These are phyloP conservation scores for Abscondita cerata DNA, from an alignment of 2,888 invertebrate species.

Conservation along the genomic window DNA sequence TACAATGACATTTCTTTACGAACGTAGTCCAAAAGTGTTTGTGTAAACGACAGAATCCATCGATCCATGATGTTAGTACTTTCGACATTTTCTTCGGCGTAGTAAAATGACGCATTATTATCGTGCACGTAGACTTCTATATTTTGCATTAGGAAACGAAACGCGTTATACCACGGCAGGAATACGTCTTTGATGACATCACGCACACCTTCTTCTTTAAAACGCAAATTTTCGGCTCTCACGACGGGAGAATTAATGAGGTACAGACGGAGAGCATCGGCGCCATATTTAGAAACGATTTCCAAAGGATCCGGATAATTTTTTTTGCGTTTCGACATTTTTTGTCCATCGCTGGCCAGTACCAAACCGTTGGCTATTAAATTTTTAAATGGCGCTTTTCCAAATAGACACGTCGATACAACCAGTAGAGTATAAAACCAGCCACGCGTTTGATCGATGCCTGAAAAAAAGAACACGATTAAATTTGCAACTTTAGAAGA, in stretches of 20 bases:
- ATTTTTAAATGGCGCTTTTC: conserved; percentile 97
- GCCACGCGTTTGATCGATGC: conserved; percentile 93
- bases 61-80: conserved; percentile 88
- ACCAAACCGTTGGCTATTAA: conserved; percentile 96
- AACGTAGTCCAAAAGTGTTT: conserved; percentile 88
- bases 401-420: conserved; percentile 93
- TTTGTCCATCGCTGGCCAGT: conserved; percentile 96
- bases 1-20: conserved; percentile 94
- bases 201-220: conserved; percentile 96
- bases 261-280: conserved; percentile 95
- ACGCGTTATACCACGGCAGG: conserved; percentile 95
- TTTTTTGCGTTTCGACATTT: conserved; percentile 99
- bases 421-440: conserved; percentile 99
- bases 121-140: conserved; percentile 81
- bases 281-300: conserved; percentile 90
- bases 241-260: conserved; percentile 98
- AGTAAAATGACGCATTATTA: conserved; percentile 52
- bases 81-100: conserved; percentile 49
- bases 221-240: conserved; percentile 92
- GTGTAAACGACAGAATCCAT: conserved; percentile 97
- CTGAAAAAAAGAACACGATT: too few species aligned
- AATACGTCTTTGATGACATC: conserved; percentile 98
- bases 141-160: conserved; percentile 93
- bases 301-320: conserved; percentile 98
- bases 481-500: too few species aligned